Percentiles rank a stretch among this genome's conserved stretches.
Evolutionary conservation across 2,113 vertebrate genomes (phyloP).

Genomic region (Saimiri boliviensis): DNA sequence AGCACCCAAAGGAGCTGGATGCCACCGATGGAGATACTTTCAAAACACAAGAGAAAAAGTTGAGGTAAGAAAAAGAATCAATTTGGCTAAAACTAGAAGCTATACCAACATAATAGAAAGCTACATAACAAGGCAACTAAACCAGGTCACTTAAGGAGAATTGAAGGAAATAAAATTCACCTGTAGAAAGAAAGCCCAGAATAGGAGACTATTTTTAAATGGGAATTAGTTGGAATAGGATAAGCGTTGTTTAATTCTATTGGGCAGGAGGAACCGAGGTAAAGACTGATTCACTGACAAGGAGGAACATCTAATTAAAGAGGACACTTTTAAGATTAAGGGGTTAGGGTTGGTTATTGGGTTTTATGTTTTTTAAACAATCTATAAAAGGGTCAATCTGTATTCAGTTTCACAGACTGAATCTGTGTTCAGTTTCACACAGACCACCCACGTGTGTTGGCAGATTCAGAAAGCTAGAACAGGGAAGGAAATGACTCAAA

Average conservation of each 20-base stretch:
- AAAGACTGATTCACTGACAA: not conserved
- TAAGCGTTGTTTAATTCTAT: constrained; percentile 12
- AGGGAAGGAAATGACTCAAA: constrained; percentile 56
- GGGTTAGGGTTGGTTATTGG: not conserved
- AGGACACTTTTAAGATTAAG: not conserved
- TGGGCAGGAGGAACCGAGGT: not conserved
- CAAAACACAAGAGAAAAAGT: constrained; percentile 3
- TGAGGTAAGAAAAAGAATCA: not conserved
- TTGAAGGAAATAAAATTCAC: not conserved
- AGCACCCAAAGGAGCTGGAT: not conserved
- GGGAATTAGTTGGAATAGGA: not conserved
- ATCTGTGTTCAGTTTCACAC: constrained; percentile 19
- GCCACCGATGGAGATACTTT: not conserved
- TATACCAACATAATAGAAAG: not conserved
- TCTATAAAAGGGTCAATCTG: not conserved
- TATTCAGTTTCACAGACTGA: constrained; percentile 12
- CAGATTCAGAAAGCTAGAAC: not conserved
- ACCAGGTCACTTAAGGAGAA: not conserved
- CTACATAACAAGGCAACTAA: not conserved
- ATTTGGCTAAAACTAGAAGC: not conserved
- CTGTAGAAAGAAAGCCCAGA: not conserved
- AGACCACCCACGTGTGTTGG: not conserved
- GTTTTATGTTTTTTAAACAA: constrained; percentile 40
- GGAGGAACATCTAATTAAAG: not conserved
- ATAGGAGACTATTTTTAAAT: not conserved